Base-by-base conservation (phyloP, 2,888 invertebrate genomes). In the Ypsolopha sequella region DNA sequence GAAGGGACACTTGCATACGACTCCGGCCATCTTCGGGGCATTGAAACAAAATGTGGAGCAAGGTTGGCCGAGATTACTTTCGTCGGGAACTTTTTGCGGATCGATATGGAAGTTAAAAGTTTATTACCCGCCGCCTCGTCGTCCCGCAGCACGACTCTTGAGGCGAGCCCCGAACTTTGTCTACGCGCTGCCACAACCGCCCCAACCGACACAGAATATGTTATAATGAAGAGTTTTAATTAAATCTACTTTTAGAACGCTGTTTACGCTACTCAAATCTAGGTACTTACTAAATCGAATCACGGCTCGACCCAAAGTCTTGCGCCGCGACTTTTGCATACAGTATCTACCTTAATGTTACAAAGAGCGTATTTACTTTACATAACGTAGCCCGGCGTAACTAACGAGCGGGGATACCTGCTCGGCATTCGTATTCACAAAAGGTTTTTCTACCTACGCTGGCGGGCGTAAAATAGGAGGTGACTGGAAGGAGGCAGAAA, bases 361-460 rank as follows among this genome's bases (percentile, higher is more conserved):
- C 41, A 41, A 36, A 43, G 50, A 44, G 50, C 10, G 36, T 85
- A 84, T 86, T 84, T 84, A 82, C 82, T 79, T 80, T 80, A 82
- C 79, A 85, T 81, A 82, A 80, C 77, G 47, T n/a, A 35, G 76
- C 73, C 66, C 70, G 65, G 66, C 73, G 76, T 76, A 77, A 73
- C 81, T 86, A 84, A 85, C 82, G 82, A 84, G 80, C 76, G 71
- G 70, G 73, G 79, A 65, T 84, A 82, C 82, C 81, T 82, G 81
- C 74, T 77, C 80, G 71, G 80, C 77, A 84, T 86, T 84, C 78
- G 82, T 81, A 85, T 84, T 84, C 84, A 82, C 77, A 81, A 84
- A 79, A 81, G 85, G 81, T 82, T 80, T 78, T 78, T 77, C 78
- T 82, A 82, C 84, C 84, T 82, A 80, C 79, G 67, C 65, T 65